These are phyloP conservation scores for Prosapia bicincta DNA, from an alignment of 2,888 invertebrate genomes.

Conservation along the genomic window DNA sequence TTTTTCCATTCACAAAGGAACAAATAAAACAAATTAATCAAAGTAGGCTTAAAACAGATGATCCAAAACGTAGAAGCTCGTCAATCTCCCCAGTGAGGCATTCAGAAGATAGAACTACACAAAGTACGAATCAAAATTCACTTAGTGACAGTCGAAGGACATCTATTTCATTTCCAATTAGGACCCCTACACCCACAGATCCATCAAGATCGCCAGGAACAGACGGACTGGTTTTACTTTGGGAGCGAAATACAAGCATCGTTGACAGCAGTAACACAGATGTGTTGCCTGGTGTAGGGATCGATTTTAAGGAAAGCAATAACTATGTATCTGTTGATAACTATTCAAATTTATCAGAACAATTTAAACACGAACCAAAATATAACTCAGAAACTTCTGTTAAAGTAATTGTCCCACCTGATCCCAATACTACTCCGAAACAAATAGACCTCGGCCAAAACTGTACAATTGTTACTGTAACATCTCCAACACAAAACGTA, in stretches of 20 bases:
- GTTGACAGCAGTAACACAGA: neutral
- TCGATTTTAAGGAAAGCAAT: neutral
- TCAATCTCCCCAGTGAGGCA: constrained; percentile 15
- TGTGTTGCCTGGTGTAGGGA: constrained; percentile 5
- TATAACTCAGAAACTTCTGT: constrained; percentile 12
- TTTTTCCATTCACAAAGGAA: constrained; percentile 40
- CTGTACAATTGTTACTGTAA: constrained; percentile 35
- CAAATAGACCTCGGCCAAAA: constrained; percentile 32
- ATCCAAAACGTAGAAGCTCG: constrained; percentile 13
- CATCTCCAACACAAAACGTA: constrained; percentile 12
- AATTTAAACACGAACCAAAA: neutral
- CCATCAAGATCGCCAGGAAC: neutral
- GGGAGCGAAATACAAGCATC: constrained; percentile 14
- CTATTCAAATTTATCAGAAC: neutral
- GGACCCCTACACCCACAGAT: neutral
- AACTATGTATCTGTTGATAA: neutral
- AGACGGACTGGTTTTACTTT: constrained; percentile 10
- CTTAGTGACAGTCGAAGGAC: constrained; percentile 5
- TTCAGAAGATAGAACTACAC: constrained; percentile 26
- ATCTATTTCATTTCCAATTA: constrained; percentile 14
- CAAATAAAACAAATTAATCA: constrained; percentile 39
- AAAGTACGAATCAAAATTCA: constrained; percentile 32
- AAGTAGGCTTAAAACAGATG: constrained; percentile 7
- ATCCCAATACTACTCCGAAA: neutral
- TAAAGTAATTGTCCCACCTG: constrained; percentile 23